phyloP scores from a whole-genome alignment of 2,888 invertebrate species.

The Sepiola atlantica region DNA sequence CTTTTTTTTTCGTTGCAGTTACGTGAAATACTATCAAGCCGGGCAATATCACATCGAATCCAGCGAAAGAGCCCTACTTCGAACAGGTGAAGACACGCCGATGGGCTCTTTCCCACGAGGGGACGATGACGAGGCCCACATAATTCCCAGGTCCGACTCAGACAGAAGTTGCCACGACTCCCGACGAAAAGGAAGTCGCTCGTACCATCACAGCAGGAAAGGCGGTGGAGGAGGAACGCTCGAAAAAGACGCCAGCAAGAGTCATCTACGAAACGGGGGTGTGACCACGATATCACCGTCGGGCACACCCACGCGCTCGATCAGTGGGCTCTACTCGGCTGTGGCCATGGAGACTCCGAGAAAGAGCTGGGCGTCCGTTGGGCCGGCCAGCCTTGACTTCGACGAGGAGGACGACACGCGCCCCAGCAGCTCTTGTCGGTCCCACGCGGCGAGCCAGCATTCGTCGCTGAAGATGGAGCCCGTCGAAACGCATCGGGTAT shows the following conservation, averaged over 20 bases:
- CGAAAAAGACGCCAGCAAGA: constrained; percentile 18
- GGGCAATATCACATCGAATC: constrained; percentile 51
- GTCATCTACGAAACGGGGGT: constrained; percentile 38
- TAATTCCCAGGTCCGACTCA: constrained; percentile 49
- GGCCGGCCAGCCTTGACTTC: constrained; percentile 35
- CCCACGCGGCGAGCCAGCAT: not conserved
- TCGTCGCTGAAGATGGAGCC: constrained; percentile 24
- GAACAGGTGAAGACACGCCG: constrained; percentile 53
- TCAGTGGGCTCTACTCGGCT: constrained; percentile 38
- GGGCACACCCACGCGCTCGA: constrained; percentile 14
- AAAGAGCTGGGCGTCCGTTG: constrained; percentile 43
- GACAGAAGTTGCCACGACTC: constrained; percentile 49
- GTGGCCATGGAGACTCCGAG: constrained; percentile 39
- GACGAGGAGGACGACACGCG: constrained; percentile 16
- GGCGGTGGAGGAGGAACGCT: not conserved
- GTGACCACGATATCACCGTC: not conserved
- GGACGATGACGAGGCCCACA: constrained; percentile 32
- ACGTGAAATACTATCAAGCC: constrained; percentile 52
- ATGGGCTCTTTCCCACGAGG: constrained; percentile 50
- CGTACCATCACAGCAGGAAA: not conserved
- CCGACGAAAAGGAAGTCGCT: not conserved
- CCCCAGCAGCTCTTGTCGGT: not conserved
- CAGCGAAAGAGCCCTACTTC: constrained; percentile 54
- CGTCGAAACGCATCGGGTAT: not conserved
- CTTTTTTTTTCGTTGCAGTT: constrained; percentile 50